phyloP scores from a whole-genome alignment of 2,797 vertebrate genomes.

The Thamnophis elegans region DNA sequence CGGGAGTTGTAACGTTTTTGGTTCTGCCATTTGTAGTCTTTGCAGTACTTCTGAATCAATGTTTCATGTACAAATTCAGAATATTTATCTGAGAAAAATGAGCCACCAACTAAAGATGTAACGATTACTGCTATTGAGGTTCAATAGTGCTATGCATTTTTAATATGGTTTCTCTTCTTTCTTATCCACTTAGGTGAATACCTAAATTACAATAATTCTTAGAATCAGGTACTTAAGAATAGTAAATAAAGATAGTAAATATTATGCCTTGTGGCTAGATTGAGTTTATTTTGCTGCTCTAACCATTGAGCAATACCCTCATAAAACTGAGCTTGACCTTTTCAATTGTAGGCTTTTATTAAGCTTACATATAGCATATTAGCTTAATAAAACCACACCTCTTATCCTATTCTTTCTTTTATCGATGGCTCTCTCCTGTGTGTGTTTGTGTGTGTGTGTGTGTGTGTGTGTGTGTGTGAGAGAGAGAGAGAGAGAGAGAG shows the following conservation, averaged over 20 bases:
- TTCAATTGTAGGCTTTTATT: not conserved
- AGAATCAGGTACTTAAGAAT: not conserved
- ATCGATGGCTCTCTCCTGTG: too few species aligned
- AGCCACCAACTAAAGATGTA: not conserved
- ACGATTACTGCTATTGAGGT: not conserved
- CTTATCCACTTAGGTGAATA: not conserved
- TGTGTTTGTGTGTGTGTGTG: not conserved
- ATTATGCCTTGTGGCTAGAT: not conserved
- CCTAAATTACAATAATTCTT: not conserved
- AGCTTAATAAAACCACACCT: not conserved
- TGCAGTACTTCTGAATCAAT: not conserved
- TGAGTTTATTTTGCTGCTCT: not conserved
- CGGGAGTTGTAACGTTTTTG: not conserved
- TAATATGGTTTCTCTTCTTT: not conserved
- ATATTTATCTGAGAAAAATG: not conserved
- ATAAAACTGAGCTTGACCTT: not conserved
- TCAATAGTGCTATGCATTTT: not conserved
- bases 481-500: too few species aligned
- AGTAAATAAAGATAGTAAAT: not conserved
- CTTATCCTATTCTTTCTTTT: not conserved
- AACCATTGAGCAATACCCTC: not conserved
- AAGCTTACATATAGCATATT: too few species aligned
- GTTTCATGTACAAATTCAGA: not conserved
- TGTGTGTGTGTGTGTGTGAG: not conserved
- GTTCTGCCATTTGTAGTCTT: not conserved